Evolutionary conservation across 2,888 invertebrate species (phyloP), one percentile per base, ranked within the genome.

Genomic region (Anodontia alba): DNA sequence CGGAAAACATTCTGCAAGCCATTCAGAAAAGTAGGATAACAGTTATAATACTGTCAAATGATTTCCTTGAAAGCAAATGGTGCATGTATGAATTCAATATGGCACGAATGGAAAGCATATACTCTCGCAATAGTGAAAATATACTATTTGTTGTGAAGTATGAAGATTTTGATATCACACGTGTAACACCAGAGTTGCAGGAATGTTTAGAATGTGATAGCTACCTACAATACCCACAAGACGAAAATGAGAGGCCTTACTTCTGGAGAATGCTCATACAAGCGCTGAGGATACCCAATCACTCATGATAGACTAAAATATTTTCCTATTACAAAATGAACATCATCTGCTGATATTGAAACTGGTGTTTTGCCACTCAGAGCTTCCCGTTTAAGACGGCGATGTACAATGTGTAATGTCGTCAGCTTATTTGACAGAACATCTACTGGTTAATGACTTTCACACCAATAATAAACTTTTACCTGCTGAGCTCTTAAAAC

Each of bases 11-110:
- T 26, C 54, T 82, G 12, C 69, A 83, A 10, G 88, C 89, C 2
- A 87, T 90, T 2, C 38, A 78, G 49, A 78, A 73, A 29, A 90
- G 91, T 62, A 81, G 78, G 62, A 88, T 88, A 57, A 89, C 87
- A 0, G 72, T 91, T 3, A 78, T 84, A 49, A 26, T 91, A 12
- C 33, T 91, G 15, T 83, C 87, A 8, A 66, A 71, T n/a, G 72
- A 51, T 10, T 91, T 87, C 69, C 31, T 89, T 8, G 23, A 71
- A 7, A 88, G 88, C 62, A 73, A 84, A n/a, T 89, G 83, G 81
- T 90, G 90, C 72, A 73, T 87, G 69, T 88, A 86, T 57, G 91
- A 91, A 76, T 85, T 90, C 29, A 80, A 87, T 26, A 88, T 87
- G 79, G 88, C 89, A 0, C 42, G 81, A 62, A 83, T 87, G 86